Evolutionary conservation across 2,888 invertebrate species (phyloP).

Genomic region (Zygogramma bicolorata): DNA sequence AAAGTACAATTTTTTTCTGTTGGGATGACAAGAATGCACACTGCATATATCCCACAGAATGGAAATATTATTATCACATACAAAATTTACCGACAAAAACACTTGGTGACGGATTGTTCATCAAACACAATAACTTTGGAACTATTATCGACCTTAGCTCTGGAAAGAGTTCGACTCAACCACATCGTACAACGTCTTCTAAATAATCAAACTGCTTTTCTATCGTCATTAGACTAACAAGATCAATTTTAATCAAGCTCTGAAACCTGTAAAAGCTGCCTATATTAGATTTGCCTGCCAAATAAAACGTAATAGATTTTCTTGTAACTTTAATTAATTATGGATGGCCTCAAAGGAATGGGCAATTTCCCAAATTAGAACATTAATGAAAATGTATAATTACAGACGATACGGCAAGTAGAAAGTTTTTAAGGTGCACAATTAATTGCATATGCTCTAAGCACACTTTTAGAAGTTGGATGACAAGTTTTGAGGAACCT

Average conservation of each 20-base stretch:
- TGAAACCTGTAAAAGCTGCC: conserved; percentile 54
- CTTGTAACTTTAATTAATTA: conserved; percentile 28
- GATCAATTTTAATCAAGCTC: conserved; percentile 52
- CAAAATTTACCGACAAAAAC: conserved; percentile 80
- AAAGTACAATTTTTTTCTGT: too few relatives aligned
- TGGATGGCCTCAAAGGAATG: background rate
- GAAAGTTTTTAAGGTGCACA: background rate
- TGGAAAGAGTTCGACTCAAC: conserved; percentile 57
- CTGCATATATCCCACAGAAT: too few relatives aligned
- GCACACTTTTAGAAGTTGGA: too few relatives aligned
- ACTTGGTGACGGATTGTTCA: conserved; percentile 80
- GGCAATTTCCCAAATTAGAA: background rate
- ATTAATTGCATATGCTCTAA: too few relatives aligned
- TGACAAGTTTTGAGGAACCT: background rate
- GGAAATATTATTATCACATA: too few relatives aligned
- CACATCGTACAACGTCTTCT: conserved; percentile 54
- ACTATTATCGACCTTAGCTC: conserved; percentile 56
- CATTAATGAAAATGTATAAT: background rate
- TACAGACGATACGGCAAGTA: background rate
- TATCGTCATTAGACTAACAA: conserved; percentile 40
- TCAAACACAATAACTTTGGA: conserved; percentile 72
- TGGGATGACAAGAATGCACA: too few relatives aligned
- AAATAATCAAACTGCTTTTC: conserved; percentile 11
- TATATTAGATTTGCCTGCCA: conserved; percentile 45
- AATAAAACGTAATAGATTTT: conserved; percentile 27